Conservation (phyloP, 2,888 invertebrate genomes). For the Odontothrips loti region DNA sequence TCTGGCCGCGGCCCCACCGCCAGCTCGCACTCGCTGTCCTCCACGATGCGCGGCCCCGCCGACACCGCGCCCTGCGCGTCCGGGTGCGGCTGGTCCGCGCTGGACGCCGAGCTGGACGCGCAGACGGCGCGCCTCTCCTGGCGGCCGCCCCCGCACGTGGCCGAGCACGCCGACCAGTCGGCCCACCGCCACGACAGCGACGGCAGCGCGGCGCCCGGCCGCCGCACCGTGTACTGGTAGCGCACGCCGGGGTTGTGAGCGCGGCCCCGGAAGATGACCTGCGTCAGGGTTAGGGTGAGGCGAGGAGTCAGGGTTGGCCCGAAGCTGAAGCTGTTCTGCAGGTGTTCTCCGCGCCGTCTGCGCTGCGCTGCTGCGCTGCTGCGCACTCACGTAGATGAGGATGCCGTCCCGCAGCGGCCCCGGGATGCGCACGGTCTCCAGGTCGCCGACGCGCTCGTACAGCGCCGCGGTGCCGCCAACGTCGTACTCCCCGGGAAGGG, state of each 20-base stretch:
- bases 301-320: constrained; percentile 34
- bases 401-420: constrained; percentile 79
- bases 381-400: constrained; percentile 66
- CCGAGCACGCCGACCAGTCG: constrained; percentile 51
- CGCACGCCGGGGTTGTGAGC: constrained; percentile 50
- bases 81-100: constrained; percentile 2
- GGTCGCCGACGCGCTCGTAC: constrained; percentile 71
- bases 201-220: constrained; percentile 47
- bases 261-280: constrained; percentile 69
- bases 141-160: constrained; percentile 46
- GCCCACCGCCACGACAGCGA: constrained; percentile 47
- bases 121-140: constrained; percentile 48
- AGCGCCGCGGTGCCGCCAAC: constrained; percentile 74
- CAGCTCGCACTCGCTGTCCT: constrained; percentile 56
- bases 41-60: constrained; percentile 47
- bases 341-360: no score
- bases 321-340: constrained; percentile 17
- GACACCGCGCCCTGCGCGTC: constrained; percentile 45
- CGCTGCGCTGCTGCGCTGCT: no score
- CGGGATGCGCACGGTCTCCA: constrained; percentile 74
- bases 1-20: constrained; percentile 51
- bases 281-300: constrained; percentile 35
- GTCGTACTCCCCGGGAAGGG: constrained; percentile 73
- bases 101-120: constrained; percentile 44
- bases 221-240: constrained; percentile 53